Evolutionary conservation across 2,113 vertebrate species (phyloP).

Genomic region (Turdus rufiventris): DNA sequence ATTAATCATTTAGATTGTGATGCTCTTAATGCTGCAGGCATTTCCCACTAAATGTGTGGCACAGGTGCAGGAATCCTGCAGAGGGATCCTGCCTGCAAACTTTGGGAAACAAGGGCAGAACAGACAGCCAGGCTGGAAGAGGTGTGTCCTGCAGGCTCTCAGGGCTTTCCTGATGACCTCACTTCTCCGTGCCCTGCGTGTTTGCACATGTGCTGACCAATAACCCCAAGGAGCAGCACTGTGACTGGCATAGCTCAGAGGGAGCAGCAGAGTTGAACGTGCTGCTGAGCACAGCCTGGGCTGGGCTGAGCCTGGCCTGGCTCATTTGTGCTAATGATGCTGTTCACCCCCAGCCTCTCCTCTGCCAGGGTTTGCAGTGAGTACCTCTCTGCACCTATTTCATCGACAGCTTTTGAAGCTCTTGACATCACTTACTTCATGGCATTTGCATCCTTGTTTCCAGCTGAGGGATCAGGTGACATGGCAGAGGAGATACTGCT

Average conservation of each 20-base stretch:
- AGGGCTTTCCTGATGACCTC: not conserved
- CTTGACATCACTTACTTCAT: not conserved
- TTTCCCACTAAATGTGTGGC: not conserved
- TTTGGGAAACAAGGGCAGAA: not conserved
- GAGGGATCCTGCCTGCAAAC: not conserved
- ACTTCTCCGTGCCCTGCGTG: rapidly evolving
- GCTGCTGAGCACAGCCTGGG: not conserved
- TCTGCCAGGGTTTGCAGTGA: not conserved
- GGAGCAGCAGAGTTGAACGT: rapidly evolving
- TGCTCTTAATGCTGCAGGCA: not conserved
- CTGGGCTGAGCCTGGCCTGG: not conserved
- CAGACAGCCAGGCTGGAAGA: not conserved
- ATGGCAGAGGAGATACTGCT: not conserved
- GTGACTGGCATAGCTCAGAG: not conserved
- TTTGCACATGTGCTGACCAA: not conserved
- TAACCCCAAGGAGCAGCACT: not conserved
- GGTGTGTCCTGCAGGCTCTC: not conserved
- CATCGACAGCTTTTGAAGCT: not conserved
- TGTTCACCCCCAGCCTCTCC: not conserved
- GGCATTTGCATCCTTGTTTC: not conserved
- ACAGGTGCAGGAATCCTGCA: not conserved
- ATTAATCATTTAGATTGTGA: conserved; percentile 23
- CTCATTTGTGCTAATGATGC: not conserved
- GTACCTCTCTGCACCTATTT: not conserved
- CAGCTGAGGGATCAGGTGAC: not conserved